These are phyloP conservation scores for Camarhynchus parvulus DNA, from an alignment of 2,113 vertebrate species.

Conservation along the genomic window DNA sequence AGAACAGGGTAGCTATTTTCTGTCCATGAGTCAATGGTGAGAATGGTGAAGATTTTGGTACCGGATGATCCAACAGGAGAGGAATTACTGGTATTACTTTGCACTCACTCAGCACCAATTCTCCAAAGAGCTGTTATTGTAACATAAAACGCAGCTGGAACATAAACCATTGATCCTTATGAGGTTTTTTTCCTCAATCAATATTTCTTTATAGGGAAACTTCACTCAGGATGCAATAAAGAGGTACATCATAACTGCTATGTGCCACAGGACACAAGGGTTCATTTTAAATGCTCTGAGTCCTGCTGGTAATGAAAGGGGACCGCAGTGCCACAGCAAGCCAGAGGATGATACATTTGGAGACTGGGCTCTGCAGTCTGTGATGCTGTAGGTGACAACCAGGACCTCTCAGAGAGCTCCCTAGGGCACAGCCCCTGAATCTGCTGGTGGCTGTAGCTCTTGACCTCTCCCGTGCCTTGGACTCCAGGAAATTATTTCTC, in stretches of 20 bases:
- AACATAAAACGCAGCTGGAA: slow-evolving; percentile 46
- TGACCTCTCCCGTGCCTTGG: not conserved
- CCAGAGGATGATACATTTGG: not conserved
- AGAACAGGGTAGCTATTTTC: not conserved
- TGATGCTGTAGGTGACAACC: not conserved
- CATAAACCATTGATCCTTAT: slow-evolving; percentile 54
- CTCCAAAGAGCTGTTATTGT: slow-evolving; percentile 50
- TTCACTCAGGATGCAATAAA: slow-evolving; percentile 59
- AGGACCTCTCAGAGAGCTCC: not conserved
- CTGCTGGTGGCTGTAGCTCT: not conserved
- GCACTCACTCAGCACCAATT: slow-evolving; percentile 31
- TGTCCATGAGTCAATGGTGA: not conserved
- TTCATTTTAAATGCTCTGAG: slow-evolving; percentile 12
- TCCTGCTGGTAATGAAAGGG: slow-evolving; percentile 37
- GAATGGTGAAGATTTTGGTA: not conserved
- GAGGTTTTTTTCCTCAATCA: slow-evolving; percentile 46
- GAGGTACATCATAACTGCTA: slow-evolving; percentile 29
- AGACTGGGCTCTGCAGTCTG: not conserved
- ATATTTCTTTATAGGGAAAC: slow-evolving; percentile 57
- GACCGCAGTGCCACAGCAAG: not conserved
- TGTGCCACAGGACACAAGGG: slow-evolving; percentile 7
- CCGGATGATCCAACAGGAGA: not conserved
- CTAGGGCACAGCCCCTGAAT: not conserved
- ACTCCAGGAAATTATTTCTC: not conserved
- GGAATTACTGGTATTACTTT: slow-evolving; percentile 41